These are phyloP conservation scores for Himalopsyche tibetana DNA, from an alignment of 2,888 invertebrate genomes.

Conservation along the genomic window DNA sequence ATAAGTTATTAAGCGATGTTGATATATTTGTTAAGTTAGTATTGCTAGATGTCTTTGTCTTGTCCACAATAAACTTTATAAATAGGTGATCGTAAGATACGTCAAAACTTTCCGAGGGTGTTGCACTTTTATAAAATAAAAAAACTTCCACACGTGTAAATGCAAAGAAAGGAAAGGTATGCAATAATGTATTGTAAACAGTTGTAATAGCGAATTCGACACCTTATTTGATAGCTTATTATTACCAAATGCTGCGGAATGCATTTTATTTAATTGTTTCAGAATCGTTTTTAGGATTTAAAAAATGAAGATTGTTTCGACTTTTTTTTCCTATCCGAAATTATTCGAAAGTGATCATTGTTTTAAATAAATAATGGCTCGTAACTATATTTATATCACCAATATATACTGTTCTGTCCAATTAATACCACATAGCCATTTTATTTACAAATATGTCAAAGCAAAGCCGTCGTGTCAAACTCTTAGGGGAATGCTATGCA, in stretches of 20 bases:
- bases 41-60: not conserved
- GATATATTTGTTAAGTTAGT: not conserved
- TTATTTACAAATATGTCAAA: not conserved
- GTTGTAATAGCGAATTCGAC: not conserved
- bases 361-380: too few species aligned
- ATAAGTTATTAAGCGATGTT: too few species aligned
- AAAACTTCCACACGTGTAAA: constrained; percentile 1
- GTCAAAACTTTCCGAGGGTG: not conserved
- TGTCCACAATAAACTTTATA: not conserved
- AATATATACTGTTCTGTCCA: not conserved
- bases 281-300: not conserved
- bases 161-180: not conserved
- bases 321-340: too few species aligned
- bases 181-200: too few species aligned
- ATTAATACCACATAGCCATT: not conserved
- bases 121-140: not conserved
- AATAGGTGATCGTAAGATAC: not conserved
- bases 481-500: not conserved
- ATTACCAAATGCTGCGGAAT: not conserved
- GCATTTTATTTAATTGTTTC: too few species aligned
- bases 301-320: not conserved
- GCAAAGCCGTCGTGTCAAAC: not conserved
- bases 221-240: not conserved
- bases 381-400: too few species aligned
- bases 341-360: too few species aligned